Evolutionary conservation across 2,888 invertebrate genomes (phyloP).

Genomic region (Polyommatus icarus): DNA sequence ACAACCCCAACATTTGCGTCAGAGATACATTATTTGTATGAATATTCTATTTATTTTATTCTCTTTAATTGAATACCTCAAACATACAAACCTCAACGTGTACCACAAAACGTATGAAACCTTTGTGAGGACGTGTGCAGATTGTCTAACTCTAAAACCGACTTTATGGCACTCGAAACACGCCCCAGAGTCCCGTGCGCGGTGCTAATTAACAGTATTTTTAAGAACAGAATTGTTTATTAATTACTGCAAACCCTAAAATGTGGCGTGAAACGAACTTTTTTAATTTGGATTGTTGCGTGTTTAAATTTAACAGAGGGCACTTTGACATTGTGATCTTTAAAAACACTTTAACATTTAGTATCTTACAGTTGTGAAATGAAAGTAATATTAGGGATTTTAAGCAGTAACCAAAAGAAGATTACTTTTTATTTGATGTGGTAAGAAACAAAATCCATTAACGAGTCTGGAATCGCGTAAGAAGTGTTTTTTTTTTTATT

Average conservation of each 20-base stretch:
- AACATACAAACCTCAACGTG: constrained; percentile 23
- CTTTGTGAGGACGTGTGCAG: background rate
- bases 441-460: too few species aligned
- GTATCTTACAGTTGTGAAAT: background rate
- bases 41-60: constrained; percentile 17
- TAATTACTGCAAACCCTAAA: constrained; percentile 35
- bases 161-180: background rate
- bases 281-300: constrained; percentile 24
- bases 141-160: background rate
- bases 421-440: too few species aligned
- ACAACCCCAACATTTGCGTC: background rate
- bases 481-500: too few species aligned
- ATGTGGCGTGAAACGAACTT: constrained; percentile 33
- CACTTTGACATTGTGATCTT: background rate
- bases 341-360: background rate
- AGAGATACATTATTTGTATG: background rate
- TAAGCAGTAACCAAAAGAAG: too few species aligned
- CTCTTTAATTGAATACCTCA: constrained; percentile 22
- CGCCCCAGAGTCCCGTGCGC: background rate
- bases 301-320: constrained; percentile 11
- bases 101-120: constrained; percentile 13
- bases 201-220: constrained; percentile 21
- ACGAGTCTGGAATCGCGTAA: too few species aligned
- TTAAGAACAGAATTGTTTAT: constrained; percentile 32
- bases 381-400: background rate